Conservation (phyloP, 2,888 invertebrate species). For the Deroplatys truncata region DNA sequence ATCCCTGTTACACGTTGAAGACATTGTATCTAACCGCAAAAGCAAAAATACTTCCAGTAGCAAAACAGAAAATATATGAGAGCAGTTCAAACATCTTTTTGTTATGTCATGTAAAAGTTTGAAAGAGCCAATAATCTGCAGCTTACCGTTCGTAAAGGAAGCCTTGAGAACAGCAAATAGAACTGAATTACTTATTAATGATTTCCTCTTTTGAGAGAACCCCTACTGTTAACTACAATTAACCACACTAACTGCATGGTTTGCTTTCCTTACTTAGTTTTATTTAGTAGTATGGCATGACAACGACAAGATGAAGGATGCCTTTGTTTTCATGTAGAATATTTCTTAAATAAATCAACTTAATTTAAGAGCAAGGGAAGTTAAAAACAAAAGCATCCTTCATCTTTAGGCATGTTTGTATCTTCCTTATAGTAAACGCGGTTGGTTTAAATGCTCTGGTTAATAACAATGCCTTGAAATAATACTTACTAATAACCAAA, state of each 20-base stretch:
- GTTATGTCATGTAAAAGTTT: background rate
- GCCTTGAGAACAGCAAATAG: background rate
- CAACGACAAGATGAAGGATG: background rate
- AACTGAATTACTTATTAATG: background rate
- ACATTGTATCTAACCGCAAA: background rate
- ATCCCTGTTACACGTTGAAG: background rate
- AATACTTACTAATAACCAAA: background rate
- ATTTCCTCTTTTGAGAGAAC: background rate
- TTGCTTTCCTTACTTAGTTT: background rate
- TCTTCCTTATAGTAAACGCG: background rate
- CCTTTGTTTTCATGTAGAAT: background rate
- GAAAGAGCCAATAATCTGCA: background rate
- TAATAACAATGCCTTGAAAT: background rate
- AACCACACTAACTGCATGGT: slow-evolving; percentile 12
- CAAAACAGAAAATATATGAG: background rate
- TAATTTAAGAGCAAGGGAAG: background rate
- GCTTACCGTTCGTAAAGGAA: background rate
- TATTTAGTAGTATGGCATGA: background rate
- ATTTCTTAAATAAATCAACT: too few species aligned
- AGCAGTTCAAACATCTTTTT: background rate
- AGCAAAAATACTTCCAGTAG: background rate
- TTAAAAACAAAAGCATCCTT: background rate
- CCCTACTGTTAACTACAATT: background rate
- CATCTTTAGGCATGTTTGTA: background rate
- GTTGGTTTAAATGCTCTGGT: too few species aligned